Evolutionary conservation across 2,797 vertebrate species (phyloP).

Genomic region (Lacerta agilis): DNA sequence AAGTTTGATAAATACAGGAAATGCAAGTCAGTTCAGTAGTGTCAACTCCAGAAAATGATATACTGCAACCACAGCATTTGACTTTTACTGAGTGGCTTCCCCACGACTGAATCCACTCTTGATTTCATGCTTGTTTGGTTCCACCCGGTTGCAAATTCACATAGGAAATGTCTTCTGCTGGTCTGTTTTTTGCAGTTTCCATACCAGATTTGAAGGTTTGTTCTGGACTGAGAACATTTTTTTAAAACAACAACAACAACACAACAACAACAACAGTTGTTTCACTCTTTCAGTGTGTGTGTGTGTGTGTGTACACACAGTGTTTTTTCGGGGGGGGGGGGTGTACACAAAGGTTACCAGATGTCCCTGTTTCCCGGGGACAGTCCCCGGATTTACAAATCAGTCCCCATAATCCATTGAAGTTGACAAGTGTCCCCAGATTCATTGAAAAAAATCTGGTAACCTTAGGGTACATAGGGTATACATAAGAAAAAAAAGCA

Average conservation of each 20-base stretch:
- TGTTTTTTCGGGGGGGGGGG: neutral
- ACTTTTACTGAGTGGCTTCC: neutral
- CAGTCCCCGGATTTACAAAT: too few relatives aligned
- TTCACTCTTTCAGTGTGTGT: slow-evolving; percentile 19
- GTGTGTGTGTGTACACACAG: neutral
- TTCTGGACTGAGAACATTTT: slow-evolving; percentile 53
- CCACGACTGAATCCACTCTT: neutral
- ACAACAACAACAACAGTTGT: slow-evolving; percentile 8
- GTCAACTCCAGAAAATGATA: neutral
- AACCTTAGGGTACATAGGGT: too few relatives aligned
- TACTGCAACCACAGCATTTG: neutral
- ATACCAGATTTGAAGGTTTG: slow-evolving; percentile 21
- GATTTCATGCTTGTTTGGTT: neutral
- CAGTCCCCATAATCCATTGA: too few relatives aligned
- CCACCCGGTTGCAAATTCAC: neutral
- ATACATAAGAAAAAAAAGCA: too few relatives aligned
- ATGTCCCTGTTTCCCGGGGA: too few relatives aligned
- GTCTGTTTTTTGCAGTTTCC: neutral
- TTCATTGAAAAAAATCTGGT: too few relatives aligned
- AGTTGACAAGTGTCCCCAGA: too few relatives aligned
- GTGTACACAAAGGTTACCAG: too few relatives aligned
- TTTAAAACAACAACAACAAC: too few relatives aligned
- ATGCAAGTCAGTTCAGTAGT: neutral
- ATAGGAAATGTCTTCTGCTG: neutral
- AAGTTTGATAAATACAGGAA: neutral